Evolutionary conservation across 2,888 invertebrate species (phyloP), one percentile per base, ranked within the genome.

Genomic region (Noctua comes): DNA sequence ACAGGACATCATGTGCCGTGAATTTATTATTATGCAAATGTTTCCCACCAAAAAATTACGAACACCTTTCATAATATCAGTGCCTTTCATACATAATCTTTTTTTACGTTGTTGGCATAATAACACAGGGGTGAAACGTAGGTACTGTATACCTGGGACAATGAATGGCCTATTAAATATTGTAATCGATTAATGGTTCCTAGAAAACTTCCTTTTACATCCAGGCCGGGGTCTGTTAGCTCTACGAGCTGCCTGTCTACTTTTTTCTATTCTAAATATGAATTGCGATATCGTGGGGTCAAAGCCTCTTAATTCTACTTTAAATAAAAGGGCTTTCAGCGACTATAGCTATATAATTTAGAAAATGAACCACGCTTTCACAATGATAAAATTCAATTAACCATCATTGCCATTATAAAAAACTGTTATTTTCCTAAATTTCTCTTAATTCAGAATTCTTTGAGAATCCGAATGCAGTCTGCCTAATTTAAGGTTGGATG

Each of bases 11-110:
- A 51, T 66, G 73, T 64, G 40, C 62, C 31, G 40, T 78, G 68
- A 76, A 82, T 76, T 85, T 76, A 78, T 84, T 74, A 82, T 48
- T 82, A 85, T 85, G 84, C 72, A 66, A 85, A 85, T 84, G 66
- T 46, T 70, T 57, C n/a, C n/a, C 21, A 57, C 46, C 46, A 68
- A 76, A 69, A 72, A 62, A 82, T 82, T 74, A 72, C 62, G 68
- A 73, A 76, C 82, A 85, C 73, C 68, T 76, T 82, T 69, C n/a
- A 69, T 24, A 54, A 72, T 48, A 62, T 62, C 57, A 76, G 1
- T 65, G 48, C 31, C 5, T 78, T 68, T 82, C 27, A 59, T 51
- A 64, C 1, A 18, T 36, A 46, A 66, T 21, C n/a, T 24, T 46
- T 73, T n/a, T 59, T 18, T 57, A 10, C 13, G 8, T 7, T 69